phyloP scores from a whole-genome alignment of 2,113 vertebrate species.

The Varanus salvator region DNA sequence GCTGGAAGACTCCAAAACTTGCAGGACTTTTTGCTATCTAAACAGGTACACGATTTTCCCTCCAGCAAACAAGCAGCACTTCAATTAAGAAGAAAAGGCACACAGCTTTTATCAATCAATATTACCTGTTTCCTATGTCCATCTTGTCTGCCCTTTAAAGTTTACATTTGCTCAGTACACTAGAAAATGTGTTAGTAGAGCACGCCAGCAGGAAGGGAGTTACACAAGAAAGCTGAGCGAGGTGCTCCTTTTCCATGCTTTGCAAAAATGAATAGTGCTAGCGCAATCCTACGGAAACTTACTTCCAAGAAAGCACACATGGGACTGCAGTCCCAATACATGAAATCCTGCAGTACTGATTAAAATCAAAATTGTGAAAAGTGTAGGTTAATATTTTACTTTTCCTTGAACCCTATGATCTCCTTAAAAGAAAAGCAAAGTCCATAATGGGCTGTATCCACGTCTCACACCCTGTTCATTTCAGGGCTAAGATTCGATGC shows the following conservation, averaged over 20 bases:
- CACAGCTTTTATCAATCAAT: neutral
- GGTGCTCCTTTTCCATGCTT: neutral
- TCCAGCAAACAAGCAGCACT: neutral
- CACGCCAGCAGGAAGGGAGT: neutral
- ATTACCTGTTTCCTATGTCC: neutral
- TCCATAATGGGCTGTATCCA: too few species aligned
- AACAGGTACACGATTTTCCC: too few species aligned
- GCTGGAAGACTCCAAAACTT: too few species aligned
- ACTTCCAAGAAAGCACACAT: neutral
- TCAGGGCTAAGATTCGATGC: too few species aligned
- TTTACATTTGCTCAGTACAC: rapidly evolving
- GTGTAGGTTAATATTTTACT: neutral
- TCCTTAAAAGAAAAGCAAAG: too few species aligned
- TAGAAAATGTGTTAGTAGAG: constrained; percentile 8
- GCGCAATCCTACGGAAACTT: neutral
- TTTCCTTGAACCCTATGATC: constrained; percentile 1
- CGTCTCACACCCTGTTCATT: too few species aligned
- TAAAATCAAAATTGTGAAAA: constrained; percentile 19
- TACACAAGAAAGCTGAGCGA: constrained; percentile 28
- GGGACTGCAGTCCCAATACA: neutral
- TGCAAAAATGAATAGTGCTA: neutral
- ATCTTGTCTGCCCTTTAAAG: neutral
- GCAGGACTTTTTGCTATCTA: too few species aligned
- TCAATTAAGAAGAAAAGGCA: neutral
- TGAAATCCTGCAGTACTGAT: neutral